Evolutionary conservation across 1,140 invertebrate species (phyloP).

Genomic region (Formica selysi): DNA sequence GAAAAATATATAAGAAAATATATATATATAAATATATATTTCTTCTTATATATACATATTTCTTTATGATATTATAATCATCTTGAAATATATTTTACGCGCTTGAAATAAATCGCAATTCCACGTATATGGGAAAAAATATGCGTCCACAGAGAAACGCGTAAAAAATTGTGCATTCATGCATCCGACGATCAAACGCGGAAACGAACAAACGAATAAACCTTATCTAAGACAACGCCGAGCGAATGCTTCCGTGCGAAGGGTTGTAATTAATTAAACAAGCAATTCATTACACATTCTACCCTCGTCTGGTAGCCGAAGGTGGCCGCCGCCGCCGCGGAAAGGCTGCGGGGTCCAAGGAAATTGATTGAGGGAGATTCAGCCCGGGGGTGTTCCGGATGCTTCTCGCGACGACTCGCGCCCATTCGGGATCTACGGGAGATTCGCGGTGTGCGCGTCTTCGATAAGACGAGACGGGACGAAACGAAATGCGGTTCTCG

Average conservation of each 20-base stretch:
- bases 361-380: constrained; percentile 86
- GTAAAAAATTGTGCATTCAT: constrained; percentile 22
- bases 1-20: neutral
- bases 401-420: constrained; percentile 38
- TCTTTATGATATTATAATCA: neutral
- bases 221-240: constrained; percentile 50
- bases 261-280: constrained; percentile 87
- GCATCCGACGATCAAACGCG: constrained; percentile 27
- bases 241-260: constrained; percentile 60
- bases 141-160: neutral
- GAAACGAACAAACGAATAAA: constrained; percentile 41
- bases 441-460: constrained; percentile 43
- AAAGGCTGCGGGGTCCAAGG: constrained; percentile 81
- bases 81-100: neutral
- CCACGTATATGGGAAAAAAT: neutral
- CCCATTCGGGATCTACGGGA: constrained; percentile 37
- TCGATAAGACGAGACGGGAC: neutral
- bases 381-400: constrained; percentile 55
- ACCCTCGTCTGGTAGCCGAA: constrained; percentile 80
- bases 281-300: constrained; percentile 87
- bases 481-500: constrained; percentile 26
- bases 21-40: too few relatives aligned
- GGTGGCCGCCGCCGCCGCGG: constrained; percentile 75
- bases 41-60: too few relatives aligned
- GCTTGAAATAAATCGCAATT: neutral